Percentiles rank a stretch among this genome's conserved stretches.
Conservation (phyloP, 2,888 invertebrate species). For the Melolontha melolontha region DNA sequence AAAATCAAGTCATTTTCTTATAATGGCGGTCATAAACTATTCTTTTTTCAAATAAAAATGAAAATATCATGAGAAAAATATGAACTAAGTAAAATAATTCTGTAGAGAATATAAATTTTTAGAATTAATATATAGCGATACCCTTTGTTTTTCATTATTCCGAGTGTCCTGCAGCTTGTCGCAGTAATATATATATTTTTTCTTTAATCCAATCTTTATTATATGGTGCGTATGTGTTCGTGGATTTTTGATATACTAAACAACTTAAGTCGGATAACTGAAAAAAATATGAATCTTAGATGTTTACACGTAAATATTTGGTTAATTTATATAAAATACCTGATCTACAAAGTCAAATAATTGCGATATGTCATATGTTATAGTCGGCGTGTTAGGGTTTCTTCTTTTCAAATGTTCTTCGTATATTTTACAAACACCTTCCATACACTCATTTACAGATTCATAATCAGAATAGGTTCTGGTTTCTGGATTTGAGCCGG, state of each 20-base stretch:
- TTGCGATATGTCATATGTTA: constrained; percentile 98
- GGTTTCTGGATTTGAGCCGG: constrained; percentile 92
- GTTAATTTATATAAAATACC: constrained; percentile 60
- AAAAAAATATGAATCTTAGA: constrained; percentile 2
- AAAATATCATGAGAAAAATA: neutral
- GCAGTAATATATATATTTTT: constrained; percentile 94
- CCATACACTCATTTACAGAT: constrained; percentile 97
- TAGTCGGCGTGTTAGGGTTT: constrained; percentile 95
- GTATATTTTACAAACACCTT: constrained; percentile 98
- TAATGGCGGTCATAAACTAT: no score
- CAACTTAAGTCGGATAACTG: constrained; percentile 93
- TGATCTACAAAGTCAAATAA: constrained; percentile 98
- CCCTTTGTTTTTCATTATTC: constrained; percentile 50
- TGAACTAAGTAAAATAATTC: constrained; percentile 2
- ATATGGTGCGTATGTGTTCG: constrained; percentile 97
- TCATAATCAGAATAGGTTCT: constrained; percentile 99
- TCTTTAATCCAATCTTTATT: constrained; percentile 99
- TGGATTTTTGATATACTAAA: constrained; percentile 94
- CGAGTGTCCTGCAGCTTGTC: constrained; percentile 85
- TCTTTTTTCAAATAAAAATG: no score
- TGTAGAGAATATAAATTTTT: neutral
- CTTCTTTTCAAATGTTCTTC: constrained; percentile 97
- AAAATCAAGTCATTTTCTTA: no score
- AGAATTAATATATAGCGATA: neutral
- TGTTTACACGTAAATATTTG: neutral